phyloP scores from a whole-genome alignment of 2,113 vertebrate genomes.

The Nesoenas mayeri region DNA sequence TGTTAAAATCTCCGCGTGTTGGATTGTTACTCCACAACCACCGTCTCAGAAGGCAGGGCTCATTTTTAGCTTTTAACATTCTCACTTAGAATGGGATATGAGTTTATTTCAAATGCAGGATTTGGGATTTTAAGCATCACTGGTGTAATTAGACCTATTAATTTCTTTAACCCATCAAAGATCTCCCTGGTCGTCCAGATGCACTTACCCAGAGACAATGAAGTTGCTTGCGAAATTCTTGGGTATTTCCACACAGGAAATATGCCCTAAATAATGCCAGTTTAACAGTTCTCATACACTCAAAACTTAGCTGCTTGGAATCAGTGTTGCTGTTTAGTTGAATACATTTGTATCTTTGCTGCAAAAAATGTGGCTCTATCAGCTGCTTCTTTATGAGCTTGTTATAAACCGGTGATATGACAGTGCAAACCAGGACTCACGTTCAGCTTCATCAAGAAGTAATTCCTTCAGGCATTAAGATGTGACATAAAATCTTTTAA shows the following conservation, averaged over 20 bases:
- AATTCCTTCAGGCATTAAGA: conserved; percentile 18
- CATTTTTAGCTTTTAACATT: background rate
- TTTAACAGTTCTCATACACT: background rate
- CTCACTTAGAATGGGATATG: background rate
- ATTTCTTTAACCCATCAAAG: background rate
- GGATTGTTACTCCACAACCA: background rate
- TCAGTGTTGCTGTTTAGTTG: background rate
- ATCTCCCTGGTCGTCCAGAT: background rate
- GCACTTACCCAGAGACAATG: background rate
- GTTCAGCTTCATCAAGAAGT: conserved; percentile 19
- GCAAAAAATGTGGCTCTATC: background rate
- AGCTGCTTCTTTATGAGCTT: conserved; percentile 36
- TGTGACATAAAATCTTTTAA: conserved; percentile 41
- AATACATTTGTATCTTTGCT: background rate
- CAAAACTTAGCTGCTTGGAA: background rate
- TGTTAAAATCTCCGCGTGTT: background rate
- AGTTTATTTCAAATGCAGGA: background rate
- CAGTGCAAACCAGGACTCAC: background rate
- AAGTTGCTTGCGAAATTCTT: background rate
- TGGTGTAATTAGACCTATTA: background rate
- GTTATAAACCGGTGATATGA: conserved; percentile 1
- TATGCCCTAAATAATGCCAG: background rate
- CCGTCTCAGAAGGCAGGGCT: background rate
- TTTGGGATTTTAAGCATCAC: background rate
- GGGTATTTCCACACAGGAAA: background rate